Evolutionary conservation across 2,113 vertebrate genomes (phyloP), one percentile per base, ranked within the genome.

Genomic region (Poicephalus meyeri): DNA sequence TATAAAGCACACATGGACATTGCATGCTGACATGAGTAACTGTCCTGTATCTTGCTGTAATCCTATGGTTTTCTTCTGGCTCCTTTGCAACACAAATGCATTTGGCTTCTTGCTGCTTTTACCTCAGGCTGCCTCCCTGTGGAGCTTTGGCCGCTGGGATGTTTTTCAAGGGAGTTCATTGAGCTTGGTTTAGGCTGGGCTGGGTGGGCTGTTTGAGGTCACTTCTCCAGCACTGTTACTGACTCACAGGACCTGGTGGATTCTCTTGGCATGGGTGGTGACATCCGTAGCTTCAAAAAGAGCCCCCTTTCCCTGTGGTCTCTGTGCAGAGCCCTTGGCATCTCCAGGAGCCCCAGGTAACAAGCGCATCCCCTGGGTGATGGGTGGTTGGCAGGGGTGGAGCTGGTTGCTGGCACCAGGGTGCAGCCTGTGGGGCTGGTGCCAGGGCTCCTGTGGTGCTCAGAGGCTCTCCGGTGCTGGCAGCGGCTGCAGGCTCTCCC

Each of bases 371-470:
- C 95, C 83, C 42, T 0, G 11, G 86, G 90, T 71, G 49, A 7
- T 8, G 0, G 21, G 8, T 26, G 64, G 83, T 93, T 87, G 95
- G 46, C 94, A 88, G 82, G 91, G 94, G 35, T 78, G 95, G 82
- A 69, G 91, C 96, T 63, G 86, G 65, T 85, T 37, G 60, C 41
- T 56, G 83, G 79, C 73, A 70, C 53, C 39, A 5, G 49, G 23
- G 29, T 7, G 24, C 1, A 44, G 29, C 26, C 73, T 10, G 41
- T 16, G 69, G 21, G 9, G 39, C 56, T 2, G 35, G 88, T 44
- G 11, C 68, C 9, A 3, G 14, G 11, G 83, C 53, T 13, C 24
- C 61, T 37, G 13, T 0, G 2, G 33, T 13, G 80, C 49, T 65
- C 23, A 5, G 60, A 50, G 69, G 13, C 46, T 8, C 41, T 82